Evolutionary conservation across 92 coral and sea anemone genomes (phyloP), one percentile per base, ranked within the genome.

Genomic region (Heliopora coerulea): DNA sequence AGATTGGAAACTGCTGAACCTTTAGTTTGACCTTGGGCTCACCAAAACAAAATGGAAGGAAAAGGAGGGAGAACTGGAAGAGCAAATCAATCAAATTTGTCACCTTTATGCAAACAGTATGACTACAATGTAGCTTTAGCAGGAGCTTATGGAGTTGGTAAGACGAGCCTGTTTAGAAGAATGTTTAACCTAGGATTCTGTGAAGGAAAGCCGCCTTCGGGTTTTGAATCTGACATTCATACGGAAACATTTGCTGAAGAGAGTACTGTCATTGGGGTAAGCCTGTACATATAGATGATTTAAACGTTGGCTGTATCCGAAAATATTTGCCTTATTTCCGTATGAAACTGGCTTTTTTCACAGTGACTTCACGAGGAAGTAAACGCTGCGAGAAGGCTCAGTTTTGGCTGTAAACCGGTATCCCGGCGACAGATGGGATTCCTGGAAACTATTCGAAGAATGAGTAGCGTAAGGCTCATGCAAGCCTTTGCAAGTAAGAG

Each of bases 141-240:
- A 32, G 92, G 92, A 13, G 62, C 39, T 28, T 54, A 62, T 27
- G 68, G 34, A 11, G 92, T 82, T 11, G 92, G 92, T 3, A 88
- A 88, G 62, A 85, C 92, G 11, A 85, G 89, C 7, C 75, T 88
- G 49, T 88, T 85, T 56, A 75, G 78, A 77, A 80, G 87, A 26
- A 48, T 88, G 52, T 18, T 79, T 68, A 59, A 32, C 26, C 0
- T 63, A 62, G 46, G 59, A 77, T 50, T 83, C 75, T 17, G 61
- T 39, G 10, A 49, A 58, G 64, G 49, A 39, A 41, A 17, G 49
- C 58, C 35, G 23, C 74, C 74, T 27, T 67, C 59, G 11, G 54
- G 11, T 26, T 7, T 34, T 9, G 62, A 31, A 3, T 49, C 35
- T 26, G 35, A 40, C 30, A 70, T 14, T 1, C 62, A 70, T 21